Percentiles rank a stretch among this genome's conserved stretches.
phyloP scores from a whole-genome alignment of 2,113 vertebrate genomes.

The Thermophis baileyi region DNA sequence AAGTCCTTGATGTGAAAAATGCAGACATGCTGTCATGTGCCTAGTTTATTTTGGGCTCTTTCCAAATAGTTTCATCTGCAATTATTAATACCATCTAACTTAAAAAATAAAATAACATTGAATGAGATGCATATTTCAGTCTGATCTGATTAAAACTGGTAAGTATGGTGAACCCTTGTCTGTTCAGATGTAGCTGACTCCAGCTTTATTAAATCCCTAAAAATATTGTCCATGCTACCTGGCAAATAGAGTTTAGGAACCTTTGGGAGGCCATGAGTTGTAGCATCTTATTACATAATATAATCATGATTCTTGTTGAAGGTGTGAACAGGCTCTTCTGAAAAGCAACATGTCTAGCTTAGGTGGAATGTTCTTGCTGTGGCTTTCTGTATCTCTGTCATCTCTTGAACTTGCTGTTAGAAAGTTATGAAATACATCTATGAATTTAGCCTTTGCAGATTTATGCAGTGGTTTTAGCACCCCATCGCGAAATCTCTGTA shows the following conservation, averaged over 20 bases:
- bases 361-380: background rate
- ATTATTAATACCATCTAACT: background rate
- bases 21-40: background rate
- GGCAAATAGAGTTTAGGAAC: background rate
- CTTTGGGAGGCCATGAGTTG: background rate
- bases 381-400: background rate
- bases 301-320: background rate
- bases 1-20: conserved; percentile 26
- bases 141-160: background rate
- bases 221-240: background rate
- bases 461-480: background rate
- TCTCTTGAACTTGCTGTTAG: background rate
- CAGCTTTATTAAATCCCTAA: background rate
- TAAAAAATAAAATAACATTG: background rate
- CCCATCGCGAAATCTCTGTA: background rate
- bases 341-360: background rate
- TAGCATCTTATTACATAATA: background rate
- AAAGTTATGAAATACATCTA: background rate
- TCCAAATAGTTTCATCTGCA: background rate
- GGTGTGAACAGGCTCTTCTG: background rate
- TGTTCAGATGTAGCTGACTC: background rate
- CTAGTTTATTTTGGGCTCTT: background rate
- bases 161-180: background rate
- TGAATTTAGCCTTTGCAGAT: background rate
- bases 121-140: background rate